phyloP scores from a whole-genome alignment of 2,113 vertebrate species.

The Agelaius tricolor region DNA sequence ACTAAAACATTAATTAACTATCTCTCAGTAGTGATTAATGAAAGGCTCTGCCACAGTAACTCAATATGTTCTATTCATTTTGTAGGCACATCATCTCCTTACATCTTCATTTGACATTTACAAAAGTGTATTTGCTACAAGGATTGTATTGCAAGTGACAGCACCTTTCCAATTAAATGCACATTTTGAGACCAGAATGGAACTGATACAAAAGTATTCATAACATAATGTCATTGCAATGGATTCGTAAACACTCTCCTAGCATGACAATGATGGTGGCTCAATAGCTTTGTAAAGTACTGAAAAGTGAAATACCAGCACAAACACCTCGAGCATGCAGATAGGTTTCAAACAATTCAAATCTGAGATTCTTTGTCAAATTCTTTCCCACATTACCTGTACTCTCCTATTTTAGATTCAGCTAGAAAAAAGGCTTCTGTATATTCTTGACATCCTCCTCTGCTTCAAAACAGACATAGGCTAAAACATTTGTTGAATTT shows the following conservation, averaged over 20 bases:
- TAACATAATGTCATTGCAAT: not conserved
- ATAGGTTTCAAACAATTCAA: not conserved
- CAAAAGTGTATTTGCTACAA: not conserved
- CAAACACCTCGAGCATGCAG: not conserved
- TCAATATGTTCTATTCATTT: conserved; percentile 33
- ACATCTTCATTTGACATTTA: conserved; percentile 50
- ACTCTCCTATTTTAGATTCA: not conserved
- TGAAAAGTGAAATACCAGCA: not conserved
- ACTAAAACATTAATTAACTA: not conserved
- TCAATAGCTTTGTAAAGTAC: not conserved
- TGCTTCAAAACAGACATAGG: not conserved
- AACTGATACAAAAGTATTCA: not conserved
- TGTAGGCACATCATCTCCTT: not conserved
- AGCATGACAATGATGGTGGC: not conserved
- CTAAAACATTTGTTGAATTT: not conserved
- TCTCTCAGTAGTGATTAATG: conserved; percentile 39
- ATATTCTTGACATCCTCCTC: not conserved
- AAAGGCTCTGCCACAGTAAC: conserved; percentile 13
- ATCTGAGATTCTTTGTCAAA: not conserved
- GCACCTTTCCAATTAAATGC: conserved; percentile 1
- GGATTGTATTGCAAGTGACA: not conserved
- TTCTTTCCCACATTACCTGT: not conserved
- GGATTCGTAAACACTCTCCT: not conserved
- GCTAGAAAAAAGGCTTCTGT: not conserved
- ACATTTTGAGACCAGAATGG: conserved; percentile 16